Base-by-base conservation (phyloP, 2,113 vertebrate genomes). In the Paramisgurnus dabryanus region DNA sequence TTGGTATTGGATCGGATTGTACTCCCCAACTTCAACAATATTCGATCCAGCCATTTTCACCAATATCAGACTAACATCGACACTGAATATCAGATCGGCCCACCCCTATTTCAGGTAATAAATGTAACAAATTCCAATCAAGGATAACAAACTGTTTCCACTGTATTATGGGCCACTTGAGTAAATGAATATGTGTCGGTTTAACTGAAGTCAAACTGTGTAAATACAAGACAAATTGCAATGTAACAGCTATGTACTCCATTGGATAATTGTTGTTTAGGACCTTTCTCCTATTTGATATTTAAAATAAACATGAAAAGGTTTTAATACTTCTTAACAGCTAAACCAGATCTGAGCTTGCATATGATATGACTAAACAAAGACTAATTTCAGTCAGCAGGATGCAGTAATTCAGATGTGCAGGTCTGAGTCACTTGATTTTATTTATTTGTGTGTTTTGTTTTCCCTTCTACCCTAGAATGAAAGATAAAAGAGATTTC, bases 401-500 rank as follows among this genome's bases (percentile, higher is more conserved):
- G 41, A 63, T 13, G 57, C 58, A 34, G 40, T 27, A 47, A 34
- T n/a, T 61, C 55, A 27, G 57, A 47, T 47, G 17, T 45, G 39
- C 39, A 22, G 57, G 57, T 45, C 55, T 61, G 57, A 74, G n/a
- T 74, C 72, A 53, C 60, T 60, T 61, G 5, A n/a, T 83, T 74
- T 73, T 80, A 57, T 77, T 55, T 45, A 41, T 80, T 73, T 84
- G n/a, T 27, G 12, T 41, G n/a, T 15, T 60, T 76, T 55, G 58
- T 73, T 76, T 71, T n/a, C 27, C 50, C 41, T 78, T 71, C 40
- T 74, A 76, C 17, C 60, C 17, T 45, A 39, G 40, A 69, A 67
- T 8, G 15, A 74, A 39, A 68, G 79, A 81, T 74, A 70, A 77
- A 80, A 65, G 57, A 78, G 80, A 80, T 85, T 77, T 87, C 83